Base-by-base conservation (phyloP, 2,888 invertebrate species). In the Axea sp. region DNA sequence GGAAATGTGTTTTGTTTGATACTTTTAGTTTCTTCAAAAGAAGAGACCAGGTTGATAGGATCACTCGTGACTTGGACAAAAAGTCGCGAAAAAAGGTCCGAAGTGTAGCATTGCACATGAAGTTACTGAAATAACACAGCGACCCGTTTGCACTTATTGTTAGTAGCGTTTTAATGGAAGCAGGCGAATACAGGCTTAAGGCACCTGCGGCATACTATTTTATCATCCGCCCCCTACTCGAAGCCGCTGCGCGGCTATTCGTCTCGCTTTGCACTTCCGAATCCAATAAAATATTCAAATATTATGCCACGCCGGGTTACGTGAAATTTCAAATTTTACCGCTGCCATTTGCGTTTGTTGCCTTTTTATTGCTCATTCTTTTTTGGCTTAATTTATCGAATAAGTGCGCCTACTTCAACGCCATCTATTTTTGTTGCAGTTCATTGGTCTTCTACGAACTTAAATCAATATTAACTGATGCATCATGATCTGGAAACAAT, bases 121-220 rank as follows among this genome's bases (percentile, higher is more conserved):
- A 39, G 60, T 30, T 33, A 37, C 71, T 8, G 22, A 64, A 72
- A 72, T 72, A 72, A 49, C 57, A 43, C 9, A 41, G 6, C 64
- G 72, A 72, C 64, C 64, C 57, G 64, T 64, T 72, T 72, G 53
- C 72, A 47, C 59, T 65, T 65, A 73, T 67, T 65, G 73, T 67
- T 53, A 53, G 65, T 53, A 19, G 47, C 43, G 41, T 47, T 60
- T 33, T 39, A 45, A 35, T 60, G 45, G 53, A 51, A 65, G 55
- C 55, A 35, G 41, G 43, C 43, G 43, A 51, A n/a, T n/a, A 41
- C 37, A 39, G 49, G 39, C 39, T n/a, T 37, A n/a, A 19, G 22
- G 57, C 65, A 72, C 72, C 59, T 72, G 65, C 57, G 45, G 22
- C 49, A 49, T 43, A 69, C 62, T 59, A 74, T 64, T 64, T 71